phyloP scores from a whole-genome alignment of 2,888 invertebrate genomes.

The Oasisia sp. region DNA sequence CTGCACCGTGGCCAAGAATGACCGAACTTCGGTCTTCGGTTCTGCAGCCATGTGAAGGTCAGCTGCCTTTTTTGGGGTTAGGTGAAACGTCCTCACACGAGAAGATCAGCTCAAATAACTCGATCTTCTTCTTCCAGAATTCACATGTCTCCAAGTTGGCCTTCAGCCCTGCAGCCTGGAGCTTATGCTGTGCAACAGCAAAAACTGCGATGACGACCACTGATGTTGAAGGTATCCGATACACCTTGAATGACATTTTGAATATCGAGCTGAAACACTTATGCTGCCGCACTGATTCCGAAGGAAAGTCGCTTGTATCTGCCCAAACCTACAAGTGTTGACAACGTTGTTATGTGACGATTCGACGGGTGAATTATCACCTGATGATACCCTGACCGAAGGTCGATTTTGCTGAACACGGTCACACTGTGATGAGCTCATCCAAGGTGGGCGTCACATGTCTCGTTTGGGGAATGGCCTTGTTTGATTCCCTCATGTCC shows the following conservation, averaged over 20 bases:
- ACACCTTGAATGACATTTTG: slow-evolving; percentile 28
- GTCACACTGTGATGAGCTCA: slow-evolving; percentile 29
- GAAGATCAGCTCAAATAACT: slow-evolving; percentile 22
- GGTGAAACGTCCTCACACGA: slow-evolving; percentile 30
- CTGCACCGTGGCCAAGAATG: slow-evolving; percentile 29
- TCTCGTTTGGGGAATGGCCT: slow-evolving; percentile 36
- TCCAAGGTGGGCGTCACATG: slow-evolving; percentile 29
- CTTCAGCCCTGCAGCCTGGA: slow-evolving; percentile 31
- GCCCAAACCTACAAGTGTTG: slow-evolving; percentile 35
- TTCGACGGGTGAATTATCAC: slow-evolving; percentile 28
- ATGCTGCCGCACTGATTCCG: slow-evolving; percentile 32
- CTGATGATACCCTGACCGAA: slow-evolving; percentile 30
- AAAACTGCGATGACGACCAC: slow-evolving; percentile 35
- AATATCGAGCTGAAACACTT: slow-evolving; percentile 32
- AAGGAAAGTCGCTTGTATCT: slow-evolving; percentile 38
- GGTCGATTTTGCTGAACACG: slow-evolving; percentile 29
- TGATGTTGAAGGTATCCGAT: slow-evolving; percentile 25
- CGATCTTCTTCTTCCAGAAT: slow-evolving; percentile 24
- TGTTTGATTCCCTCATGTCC: slow-evolving; percentile 45
- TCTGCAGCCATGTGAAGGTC: slow-evolving; percentile 39
- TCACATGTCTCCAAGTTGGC: slow-evolving; percentile 33
- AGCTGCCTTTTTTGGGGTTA: slow-evolving; percentile 42
- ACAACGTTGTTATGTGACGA: slow-evolving; percentile 41
- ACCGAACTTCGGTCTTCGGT: slow-evolving; percentile 42
- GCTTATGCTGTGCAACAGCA: slow-evolving; percentile 19